phyloP scores from a whole-genome alignment of 2,888 invertebrate genomes.

The Thalpophila matura region DNA sequence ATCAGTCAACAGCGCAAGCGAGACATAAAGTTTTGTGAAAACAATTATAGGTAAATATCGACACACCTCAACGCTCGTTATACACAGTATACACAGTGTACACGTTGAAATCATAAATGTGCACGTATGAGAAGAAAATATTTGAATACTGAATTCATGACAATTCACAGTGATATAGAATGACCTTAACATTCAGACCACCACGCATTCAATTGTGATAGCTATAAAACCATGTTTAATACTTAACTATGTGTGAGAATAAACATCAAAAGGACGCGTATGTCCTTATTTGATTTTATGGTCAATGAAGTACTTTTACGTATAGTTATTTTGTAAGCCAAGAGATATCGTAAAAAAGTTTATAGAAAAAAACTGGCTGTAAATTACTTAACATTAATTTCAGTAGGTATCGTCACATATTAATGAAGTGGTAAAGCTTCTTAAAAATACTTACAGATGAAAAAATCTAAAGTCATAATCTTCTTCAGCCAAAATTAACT shows the following conservation, averaged over 20 bases:
- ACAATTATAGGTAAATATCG: too few relatives aligned
- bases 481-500: too few relatives aligned
- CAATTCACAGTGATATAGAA: neutral
- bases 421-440: neutral
- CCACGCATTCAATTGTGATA: neutral
- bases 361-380: slow-evolving; percentile 27
- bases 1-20: too few relatives aligned
- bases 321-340: neutral
- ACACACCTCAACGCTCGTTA: too few relatives aligned
- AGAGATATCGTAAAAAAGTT: slow-evolving; percentile 37
- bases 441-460: too few relatives aligned
- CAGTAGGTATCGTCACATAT: slow-evolving; percentile 7
- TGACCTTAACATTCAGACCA: neutral
- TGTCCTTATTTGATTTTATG: slow-evolving; percentile 5
- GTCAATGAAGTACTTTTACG: slow-evolving; percentile 1
- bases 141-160: neutral
- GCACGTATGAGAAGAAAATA: too few relatives aligned
- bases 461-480: too few relatives aligned
- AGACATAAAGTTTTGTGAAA: too few relatives aligned
- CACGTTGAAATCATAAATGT: too few relatives aligned
- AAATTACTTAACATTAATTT: slow-evolving; percentile 6
- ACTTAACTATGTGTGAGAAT: slow-evolving; percentile 6
- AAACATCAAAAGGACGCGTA: slow-evolving; percentile 19
- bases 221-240: slow-evolving; percentile 26
- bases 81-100: too few relatives aligned